Evolutionary conservation across 2,113 vertebrate species (phyloP), one percentile per base, ranked within the genome.

Genomic region (Limnothrissa miodon): DNA sequence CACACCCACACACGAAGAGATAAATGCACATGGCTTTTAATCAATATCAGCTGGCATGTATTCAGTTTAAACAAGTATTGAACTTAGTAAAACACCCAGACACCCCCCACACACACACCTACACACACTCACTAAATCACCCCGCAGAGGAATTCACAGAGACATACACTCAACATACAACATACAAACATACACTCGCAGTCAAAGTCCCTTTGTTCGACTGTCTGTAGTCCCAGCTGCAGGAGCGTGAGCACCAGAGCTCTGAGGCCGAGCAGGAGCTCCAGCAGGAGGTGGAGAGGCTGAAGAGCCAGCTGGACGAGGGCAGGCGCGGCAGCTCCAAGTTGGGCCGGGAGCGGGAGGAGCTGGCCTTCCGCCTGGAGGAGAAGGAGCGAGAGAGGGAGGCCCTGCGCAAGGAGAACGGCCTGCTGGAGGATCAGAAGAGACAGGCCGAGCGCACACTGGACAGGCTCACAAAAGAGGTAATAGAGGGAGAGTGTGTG

Each of bases 251-350:
- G n/a, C 89, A 89, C 0, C 92, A 94, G 87, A 93, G 89, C 83
- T 90, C 91, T 0, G 92, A 94, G 86, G 82, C 88, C 1, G 93
- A 94, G 90, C 90, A 94, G 0, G 91, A 93, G 87, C 93, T 97
- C 88, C 93, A 95, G 80, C 23, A 93, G 17, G 94, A 94, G 83
- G 95, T 93, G 82, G 89, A 96, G 45, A 90, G 88, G 0, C 90
- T 98, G 90, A 95, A 95, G 88, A 89, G 86, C 0, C 93, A 94
- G 9, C 91, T 98, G 45, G 97, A 98, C 0, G 98, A 99, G 83
- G 66, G 87, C 56, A 92, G 90, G 82, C 90, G 92, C 8, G 89
- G 89, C 81, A 88, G 92, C 89, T 88, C 87, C 13, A 92, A 92
- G 74, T 88, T 97, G 78, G 89, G 85, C 0, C 94, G 96, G 89